These are phyloP conservation scores for Phocides pigmalion DNA, from an alignment of 1,140 invertebrate genomes.

Conservation along the genomic window DNA sequence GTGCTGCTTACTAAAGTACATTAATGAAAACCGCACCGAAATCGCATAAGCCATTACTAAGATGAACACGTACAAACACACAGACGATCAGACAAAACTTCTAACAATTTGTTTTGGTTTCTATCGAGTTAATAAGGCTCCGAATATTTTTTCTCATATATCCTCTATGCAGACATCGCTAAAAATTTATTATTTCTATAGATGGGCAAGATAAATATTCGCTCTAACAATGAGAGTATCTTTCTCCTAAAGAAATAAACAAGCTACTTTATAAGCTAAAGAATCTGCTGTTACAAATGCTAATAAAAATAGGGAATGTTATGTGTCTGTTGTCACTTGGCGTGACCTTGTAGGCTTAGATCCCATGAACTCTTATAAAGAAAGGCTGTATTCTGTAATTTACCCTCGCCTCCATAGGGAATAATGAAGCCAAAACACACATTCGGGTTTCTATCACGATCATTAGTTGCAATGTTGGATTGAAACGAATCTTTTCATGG, in stretches of 20 bases:
- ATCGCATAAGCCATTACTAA: no score
- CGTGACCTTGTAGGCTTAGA: constrained; percentile 13
- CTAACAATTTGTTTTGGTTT: no score
- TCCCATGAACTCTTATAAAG: constrained; percentile 1
- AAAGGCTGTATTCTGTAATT: constrained; percentile 2
- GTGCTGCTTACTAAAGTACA: no score
- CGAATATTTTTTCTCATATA: no score
- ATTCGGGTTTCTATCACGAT: background rate
- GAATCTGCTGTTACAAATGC: constrained; percentile 15
- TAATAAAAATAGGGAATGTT: constrained; percentile 13
- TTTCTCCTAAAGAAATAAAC: constrained; percentile 21
- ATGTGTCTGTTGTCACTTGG: constrained; percentile 12
- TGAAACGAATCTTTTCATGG: background rate
- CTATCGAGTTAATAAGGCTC: no score
- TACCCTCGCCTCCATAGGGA: background rate
- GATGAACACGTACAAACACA: no score
- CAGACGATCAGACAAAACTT: no score
- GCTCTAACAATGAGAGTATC: background rate
- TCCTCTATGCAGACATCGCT: no score
- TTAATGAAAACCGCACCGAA: no score
- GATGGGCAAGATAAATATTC: background rate
- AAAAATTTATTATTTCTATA: no score
- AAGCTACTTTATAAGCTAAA: constrained; percentile 15
- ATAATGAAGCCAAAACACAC: constrained; percentile 6
- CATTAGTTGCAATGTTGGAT: background rate